Percentiles rank a stretch among this genome's conserved stretches.
Evolutionary conservation across 64 coral and sea anemone genomes (phyloP).

Genomic region (Astreopora myriophthalma): DNA sequence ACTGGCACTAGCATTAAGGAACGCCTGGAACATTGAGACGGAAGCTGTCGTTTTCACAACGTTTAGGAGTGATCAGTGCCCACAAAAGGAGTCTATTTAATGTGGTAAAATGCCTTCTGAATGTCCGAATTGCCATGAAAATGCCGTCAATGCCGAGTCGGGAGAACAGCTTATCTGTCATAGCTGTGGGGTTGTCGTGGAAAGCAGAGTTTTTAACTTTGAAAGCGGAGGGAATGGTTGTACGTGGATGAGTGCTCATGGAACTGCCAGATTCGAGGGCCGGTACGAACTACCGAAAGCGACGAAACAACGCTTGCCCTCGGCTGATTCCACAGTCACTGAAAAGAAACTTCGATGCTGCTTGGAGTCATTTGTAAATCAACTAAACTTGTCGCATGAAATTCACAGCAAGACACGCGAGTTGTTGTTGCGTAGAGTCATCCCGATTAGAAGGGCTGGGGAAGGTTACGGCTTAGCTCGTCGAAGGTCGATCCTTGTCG

Average conservation of each 20-base stretch:
- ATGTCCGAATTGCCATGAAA: constrained; percentile 1
- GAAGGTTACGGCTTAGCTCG: neutral
- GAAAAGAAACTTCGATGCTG: neutral
- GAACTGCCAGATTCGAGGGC: neutral
- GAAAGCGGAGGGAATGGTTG: neutral
- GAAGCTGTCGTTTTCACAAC: neutral
- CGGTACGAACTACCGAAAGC: neutral
- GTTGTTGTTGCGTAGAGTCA: neutral
- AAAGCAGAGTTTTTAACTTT: constrained; percentile 27
- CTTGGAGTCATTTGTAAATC: neutral
- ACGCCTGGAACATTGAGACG: constrained; percentile 4
- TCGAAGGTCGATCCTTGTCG: neutral
- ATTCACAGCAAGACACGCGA: neutral
- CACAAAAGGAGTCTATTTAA: neutral
- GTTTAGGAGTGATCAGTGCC: neutral
- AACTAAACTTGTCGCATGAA: neutral
- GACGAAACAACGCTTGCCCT: neutral
- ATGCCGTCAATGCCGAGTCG: neutral
- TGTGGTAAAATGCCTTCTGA: constrained; percentile 9
- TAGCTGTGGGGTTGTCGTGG: constrained; percentile 2
- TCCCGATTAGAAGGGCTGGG: neutral
- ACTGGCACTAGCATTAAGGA: constrained; percentile 1
- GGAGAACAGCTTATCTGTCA: neutral
- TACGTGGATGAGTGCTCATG: neutral
- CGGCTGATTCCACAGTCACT: neutral